A percentile compares a stretch with the other conserved stretches of the same genome.
Evolutionary conservation across 2,797 vertebrate genomes (phyloP).

Genomic region (Australoheros facetus): DNA sequence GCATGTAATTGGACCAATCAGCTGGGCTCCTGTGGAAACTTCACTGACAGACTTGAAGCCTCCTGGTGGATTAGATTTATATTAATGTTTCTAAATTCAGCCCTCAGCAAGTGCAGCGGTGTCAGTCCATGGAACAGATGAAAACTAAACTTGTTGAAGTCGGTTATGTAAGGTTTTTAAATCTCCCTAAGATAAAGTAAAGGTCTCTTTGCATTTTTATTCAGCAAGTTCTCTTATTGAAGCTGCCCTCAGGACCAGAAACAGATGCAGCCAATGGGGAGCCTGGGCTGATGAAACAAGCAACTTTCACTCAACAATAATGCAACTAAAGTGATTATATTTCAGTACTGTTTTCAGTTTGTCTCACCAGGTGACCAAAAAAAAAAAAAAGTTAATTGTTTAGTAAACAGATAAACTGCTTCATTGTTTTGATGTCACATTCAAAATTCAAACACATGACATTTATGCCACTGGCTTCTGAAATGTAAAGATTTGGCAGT

Average conservation of each 20-base stretch:
- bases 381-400: not conserved
- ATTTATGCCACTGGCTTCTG: not conserved
- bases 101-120: conserved; percentile 20
- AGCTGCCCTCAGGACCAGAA: not conserved
- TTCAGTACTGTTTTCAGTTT: not conserved
- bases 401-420: not conserved
- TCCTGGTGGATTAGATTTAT: conserved; percentile 52
- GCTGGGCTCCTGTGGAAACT: conserved; percentile 22
- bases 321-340: not conserved
- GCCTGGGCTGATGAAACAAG: not conserved
- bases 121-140: conserved; percentile 13
- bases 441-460: not conserved
- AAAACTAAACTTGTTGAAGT: conserved; percentile 10
- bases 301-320: not conserved
- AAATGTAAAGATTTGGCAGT: not conserved
- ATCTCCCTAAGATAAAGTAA: not conserved
- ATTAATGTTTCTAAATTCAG: conserved; percentile 51
- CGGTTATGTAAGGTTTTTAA: conserved; percentile 1
- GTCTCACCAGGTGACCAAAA: not conserved
- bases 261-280: not conserved
- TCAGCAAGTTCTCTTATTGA: not conserved
- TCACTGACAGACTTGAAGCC: conserved; percentile 39
- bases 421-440: not conserved
- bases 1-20: conserved; percentile 53
- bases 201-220: not conserved